Evolutionary conservation across 1,140 invertebrate genomes (phyloP), one percentile per base, ranked within the genome.

Genomic region (Thereuonema tuberculata): DNA sequence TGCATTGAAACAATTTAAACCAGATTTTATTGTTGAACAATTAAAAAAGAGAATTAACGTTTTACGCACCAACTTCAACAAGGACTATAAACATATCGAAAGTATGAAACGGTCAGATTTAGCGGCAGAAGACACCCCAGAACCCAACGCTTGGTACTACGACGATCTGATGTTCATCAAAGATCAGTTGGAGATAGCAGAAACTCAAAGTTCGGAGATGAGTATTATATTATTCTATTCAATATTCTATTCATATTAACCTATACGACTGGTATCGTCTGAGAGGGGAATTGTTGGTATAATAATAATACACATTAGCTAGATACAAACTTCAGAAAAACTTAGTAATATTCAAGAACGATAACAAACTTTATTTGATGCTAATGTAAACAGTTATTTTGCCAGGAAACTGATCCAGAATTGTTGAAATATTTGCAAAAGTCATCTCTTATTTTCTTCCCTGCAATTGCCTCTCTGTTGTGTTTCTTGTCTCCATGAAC

Each of bases 401-500:
- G 31, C 31, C 31, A 37, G 31, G 31, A 37, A 37, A 37, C 31
- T 37, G 31, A 37, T 5, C 31, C 31, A 17, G 31, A 37, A 37
- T 37, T 37, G 31, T 52, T 52, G 25, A 52, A 52, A 52, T 52
- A 52, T 52, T 52, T 20, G 25, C 49, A 52, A 25, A 52, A 52
- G 49, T 52, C 49, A 52, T 52, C 49, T 25, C 20, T 52, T 52
- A 52, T 52, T 52, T 25, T 52, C 20, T 52, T 52, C 25, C 5
- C 31, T 37, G 5, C 31, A 37, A 37, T 17, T 37, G 31, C 5
- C 17, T 17, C 5, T 37, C 31, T 37, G 31, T 37, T 37, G 31
- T 37, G 31, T 37, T 37, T 37, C 31, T 37, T 17, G 31, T 37
- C 31, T 37, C 31, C 31, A 37, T 37, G 31, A 37, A 37, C 31